phyloP scores from a whole-genome alignment of 2,888 invertebrate genomes.

The Piscicola geometra region DNA sequence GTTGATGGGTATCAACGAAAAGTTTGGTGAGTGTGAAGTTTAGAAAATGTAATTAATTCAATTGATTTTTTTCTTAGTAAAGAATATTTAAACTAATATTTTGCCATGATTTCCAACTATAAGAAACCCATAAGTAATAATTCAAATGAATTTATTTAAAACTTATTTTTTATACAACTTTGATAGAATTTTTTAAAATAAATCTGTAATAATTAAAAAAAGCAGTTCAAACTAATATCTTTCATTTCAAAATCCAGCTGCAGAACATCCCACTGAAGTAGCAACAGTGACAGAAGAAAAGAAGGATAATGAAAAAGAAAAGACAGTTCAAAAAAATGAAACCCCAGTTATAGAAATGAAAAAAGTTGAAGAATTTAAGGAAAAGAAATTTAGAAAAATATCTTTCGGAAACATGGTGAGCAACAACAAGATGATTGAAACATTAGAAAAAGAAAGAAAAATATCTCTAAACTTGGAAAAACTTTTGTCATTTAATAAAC shows the following conservation, averaged over 20 bases:
- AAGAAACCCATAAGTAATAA: too few species aligned
- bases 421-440: constrained; percentile 2
- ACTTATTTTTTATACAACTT: too few species aligned
- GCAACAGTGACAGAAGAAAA: neutral
- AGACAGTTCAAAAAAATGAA: neutral
- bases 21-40: constrained; percentile 8
- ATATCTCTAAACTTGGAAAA: neutral
- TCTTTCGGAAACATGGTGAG: neutral
- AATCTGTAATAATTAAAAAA: too few species aligned
- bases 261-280: constrained; percentile 6
- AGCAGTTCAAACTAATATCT: too few species aligned
- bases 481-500: neutral
- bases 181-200: too few species aligned
- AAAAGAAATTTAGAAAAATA: neutral
- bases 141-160: neutral
- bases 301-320: neutral
- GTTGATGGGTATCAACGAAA: constrained; percentile 2
- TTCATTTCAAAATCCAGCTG: too few species aligned
- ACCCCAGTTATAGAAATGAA: neutral
- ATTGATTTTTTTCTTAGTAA: too few species aligned
- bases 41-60: too few species aligned
- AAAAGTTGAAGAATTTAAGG: neutral
- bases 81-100: too few species aligned
- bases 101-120: too few species aligned
- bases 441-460: constrained; percentile 2